These are phyloP conservation scores for Cydia amplana DNA, from an alignment of 1,140 invertebrate genomes.

Conservation along the genomic window DNA sequence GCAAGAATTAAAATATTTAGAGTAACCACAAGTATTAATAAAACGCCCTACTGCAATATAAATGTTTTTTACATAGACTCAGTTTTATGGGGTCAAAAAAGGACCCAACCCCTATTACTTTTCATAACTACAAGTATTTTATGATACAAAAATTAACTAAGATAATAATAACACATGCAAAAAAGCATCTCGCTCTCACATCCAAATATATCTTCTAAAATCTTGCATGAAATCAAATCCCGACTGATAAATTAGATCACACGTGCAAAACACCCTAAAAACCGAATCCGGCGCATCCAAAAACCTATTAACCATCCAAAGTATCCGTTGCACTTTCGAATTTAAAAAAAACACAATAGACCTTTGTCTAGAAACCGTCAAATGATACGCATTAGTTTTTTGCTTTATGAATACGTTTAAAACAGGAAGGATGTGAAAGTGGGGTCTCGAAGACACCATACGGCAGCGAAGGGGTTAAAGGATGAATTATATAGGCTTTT, in stretches of 20 bases:
- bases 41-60: neutral
- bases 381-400: slow-evolving; percentile 39
- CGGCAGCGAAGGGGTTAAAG: slow-evolving; percentile 28
- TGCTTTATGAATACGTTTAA: slow-evolving; percentile 35
- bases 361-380: slow-evolving; percentile 37
- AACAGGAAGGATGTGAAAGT: slow-evolving; percentile 40
- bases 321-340: slow-evolving; percentile 37
- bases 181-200: too few species aligned
- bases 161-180: too few species aligned
- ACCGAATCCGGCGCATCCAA: slow-evolving; percentile 10
- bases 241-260: slow-evolving; percentile 3
- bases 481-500: slow-evolving; percentile 24
- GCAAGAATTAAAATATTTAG: neutral
- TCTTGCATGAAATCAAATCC: slow-evolving; percentile 9
- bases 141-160: too few species aligned
- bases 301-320: slow-evolving; percentile 29
- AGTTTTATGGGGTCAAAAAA: too few species aligned
- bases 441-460: slow-evolving; percentile 27
- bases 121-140: too few species aligned
- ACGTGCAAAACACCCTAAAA: slow-evolving; percentile 27
- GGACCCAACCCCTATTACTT: too few species aligned
- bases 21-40: neutral
- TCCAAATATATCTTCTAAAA: neutral
- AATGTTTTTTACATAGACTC: neutral
- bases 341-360: slow-evolving; percentile 33